Conservation (phyloP, 2,113 vertebrate species). For the Leptobrachium ailaonicum region DNA sequence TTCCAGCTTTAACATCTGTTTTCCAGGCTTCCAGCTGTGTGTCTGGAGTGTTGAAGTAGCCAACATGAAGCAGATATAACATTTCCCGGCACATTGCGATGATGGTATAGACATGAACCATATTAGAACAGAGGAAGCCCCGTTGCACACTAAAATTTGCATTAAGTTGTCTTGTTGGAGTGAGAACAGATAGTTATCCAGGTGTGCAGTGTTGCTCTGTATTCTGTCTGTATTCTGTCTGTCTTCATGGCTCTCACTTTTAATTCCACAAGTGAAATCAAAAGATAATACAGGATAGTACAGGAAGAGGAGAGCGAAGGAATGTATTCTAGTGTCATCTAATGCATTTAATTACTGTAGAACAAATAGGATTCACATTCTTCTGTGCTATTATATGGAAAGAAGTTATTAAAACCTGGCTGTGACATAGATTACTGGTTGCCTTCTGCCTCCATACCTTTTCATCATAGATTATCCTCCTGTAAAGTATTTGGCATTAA, state of each 20-base stretch:
- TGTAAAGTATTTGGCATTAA: too few relatives aligned
- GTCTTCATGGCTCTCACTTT: not conserved
- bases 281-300: conserved; percentile 18
- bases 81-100: conserved; percentile 17
- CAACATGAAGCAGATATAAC: conserved; percentile 19
- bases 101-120: conserved; percentile 25
- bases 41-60: conserved; percentile 20
- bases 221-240: conserved; percentile 5
- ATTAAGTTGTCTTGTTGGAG: conserved; percentile 35
- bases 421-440: too few relatives aligned
- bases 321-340: conserved; percentile 7
- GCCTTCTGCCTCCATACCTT: too few relatives aligned
- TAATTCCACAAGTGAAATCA: conserved; percentile 9
- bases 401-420: too few relatives aligned
- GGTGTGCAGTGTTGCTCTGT: conserved; percentile 7
- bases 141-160: conserved; percentile 23
- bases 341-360: conserved; percentile 4
- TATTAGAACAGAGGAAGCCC: conserved; percentile 28
- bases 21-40: conserved; percentile 37
- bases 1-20: conserved; percentile 37
- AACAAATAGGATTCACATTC: conserved; percentile 25
- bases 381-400: not conserved
- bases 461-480: too few relatives aligned
- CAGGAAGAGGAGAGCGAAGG: not conserved
- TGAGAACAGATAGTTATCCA: conserved; percentile 41